These are phyloP conservation scores for Elaphurus davidianus DNA, from an alignment of 2,113 vertebrate genomes.

Conservation along the genomic window DNA sequence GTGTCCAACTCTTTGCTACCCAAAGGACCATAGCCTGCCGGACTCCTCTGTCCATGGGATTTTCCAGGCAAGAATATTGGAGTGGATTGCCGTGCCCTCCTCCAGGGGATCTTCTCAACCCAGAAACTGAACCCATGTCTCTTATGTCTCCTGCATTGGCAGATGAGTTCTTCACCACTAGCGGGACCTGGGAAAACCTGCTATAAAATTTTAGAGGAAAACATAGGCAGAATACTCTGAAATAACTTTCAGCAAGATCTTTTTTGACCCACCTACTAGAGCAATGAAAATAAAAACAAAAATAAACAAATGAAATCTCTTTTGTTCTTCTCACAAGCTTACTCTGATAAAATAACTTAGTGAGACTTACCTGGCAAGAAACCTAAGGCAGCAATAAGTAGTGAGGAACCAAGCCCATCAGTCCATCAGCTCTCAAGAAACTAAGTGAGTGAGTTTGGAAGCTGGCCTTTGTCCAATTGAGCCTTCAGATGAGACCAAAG, in stretches of 20 bases:
- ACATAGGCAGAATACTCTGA: neutral
- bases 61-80: neutral
- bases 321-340: neutral
- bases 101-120: neutral
- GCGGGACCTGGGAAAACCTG: neutral
- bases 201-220: neutral
- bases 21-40: fast-evolving
- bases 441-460: neutral
- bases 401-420: neutral
- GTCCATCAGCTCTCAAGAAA: neutral
- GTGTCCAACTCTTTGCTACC: neutral
- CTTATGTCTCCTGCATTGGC: neutral
- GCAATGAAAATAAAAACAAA: neutral
- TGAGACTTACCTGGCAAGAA: neutral
- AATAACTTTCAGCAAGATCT: neutral
- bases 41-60: neutral
- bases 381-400: neutral
- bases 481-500: neutral
- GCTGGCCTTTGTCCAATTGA: neutral
- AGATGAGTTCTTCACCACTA: neutral
- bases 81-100: neutral
- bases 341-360: neutral
- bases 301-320: neutral
- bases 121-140: neutral
- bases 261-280: neutral